Evolutionary conservation across 2,888 invertebrate species (phyloP), one percentile per base, ranked within the genome.

Genomic region (Lasiommata megera): DNA sequence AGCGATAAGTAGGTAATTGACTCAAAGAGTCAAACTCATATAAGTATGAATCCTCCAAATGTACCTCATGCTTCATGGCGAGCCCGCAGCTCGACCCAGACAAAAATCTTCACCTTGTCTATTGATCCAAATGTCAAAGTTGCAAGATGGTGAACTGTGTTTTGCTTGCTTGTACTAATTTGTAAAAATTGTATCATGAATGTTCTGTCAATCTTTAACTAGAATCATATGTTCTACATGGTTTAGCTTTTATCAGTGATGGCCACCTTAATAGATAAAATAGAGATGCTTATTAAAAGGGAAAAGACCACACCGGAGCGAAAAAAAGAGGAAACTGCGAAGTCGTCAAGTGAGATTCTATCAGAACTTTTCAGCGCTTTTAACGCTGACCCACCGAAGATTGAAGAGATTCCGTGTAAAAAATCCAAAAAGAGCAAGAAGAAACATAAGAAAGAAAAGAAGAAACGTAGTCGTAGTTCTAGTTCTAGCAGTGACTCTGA

Each of bases 321-420:
- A 37, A 73, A 72, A 60, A 88, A 87, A 72, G 84, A 83, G 66
- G 89, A 88, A 58, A 76, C 81, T 8, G 76, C 88, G 34, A 95
- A 95, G 77, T 94, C 95, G 6, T 95, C 95, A 0, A 94, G 93
- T 75, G 96, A 97, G 82, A 96, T 97, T 70, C 89, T 97, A 16
- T 94, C 96, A 0, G 97, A 97, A 81, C 85, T 97, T 0, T 96
- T 97, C 72, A 92, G 95, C 70, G 94, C 93, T 18, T 95, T 96
- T 73, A 95, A 95, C 80, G 95, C 95, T 1, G 93, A 93, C 65
- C 95, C 95, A 11, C 95, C 92, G 28, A 92, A 92, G 67, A 82
- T 93, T 37, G 90, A 80, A 61, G 87, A 80, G 57, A 80, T 73
- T 67, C 70, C 77, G 64, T 71, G 69, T 69, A 86, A 83, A 64